Percentiles rank a stretch among this genome's conserved stretches.
Conservation (phyloP, 2,113 vertebrate genomes). For the Planiliza haematocheilus region DNA sequence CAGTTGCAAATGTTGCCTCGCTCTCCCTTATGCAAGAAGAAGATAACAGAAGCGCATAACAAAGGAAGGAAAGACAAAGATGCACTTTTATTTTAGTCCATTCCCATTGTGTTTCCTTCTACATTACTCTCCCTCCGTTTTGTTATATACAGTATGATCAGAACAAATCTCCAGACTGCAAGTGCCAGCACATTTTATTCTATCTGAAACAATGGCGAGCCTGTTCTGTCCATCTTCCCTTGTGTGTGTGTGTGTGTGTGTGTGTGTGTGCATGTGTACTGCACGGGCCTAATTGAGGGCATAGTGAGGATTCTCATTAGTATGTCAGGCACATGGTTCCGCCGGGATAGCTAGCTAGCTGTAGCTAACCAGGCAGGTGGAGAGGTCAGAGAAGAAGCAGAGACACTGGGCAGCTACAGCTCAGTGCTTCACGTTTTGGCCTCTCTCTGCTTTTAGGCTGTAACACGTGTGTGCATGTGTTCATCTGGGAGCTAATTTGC, state of each 20-base stretch:
- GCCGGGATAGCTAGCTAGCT: slow-evolving; percentile 47
- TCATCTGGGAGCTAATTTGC: slow-evolving; percentile 49
- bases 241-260: slow-evolving; percentile 36
- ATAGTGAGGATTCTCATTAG: slow-evolving; percentile 67
- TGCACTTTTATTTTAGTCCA: slow-evolving; percentile 51
- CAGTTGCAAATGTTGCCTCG: slow-evolving; percentile 56
- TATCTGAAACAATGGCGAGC: slow-evolving; percentile 51
- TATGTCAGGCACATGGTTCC: slow-evolving; percentile 66
- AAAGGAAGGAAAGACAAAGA: slow-evolving; percentile 53
- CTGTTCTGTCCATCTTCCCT: slow-evolving; percentile 33
- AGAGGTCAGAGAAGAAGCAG: slow-evolving; percentile 56
- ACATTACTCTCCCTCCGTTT: slow-evolving; percentile 40
- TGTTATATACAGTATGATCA: slow-evolving; percentile 38
- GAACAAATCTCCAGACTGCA: slow-evolving; percentile 49
- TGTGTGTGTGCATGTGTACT: neutral
- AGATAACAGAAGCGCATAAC: slow-evolving; percentile 37
- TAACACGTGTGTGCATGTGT: neutral
- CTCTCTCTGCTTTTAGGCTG: neutral
- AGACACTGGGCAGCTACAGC: slow-evolving; percentile 32
- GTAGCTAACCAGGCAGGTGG: slow-evolving; percentile 64
- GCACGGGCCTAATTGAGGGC: slow-evolving; percentile 59
- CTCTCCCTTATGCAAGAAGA: slow-evolving; percentile 31
- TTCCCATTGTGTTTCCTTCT: slow-evolving; percentile 53
- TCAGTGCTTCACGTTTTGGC: slow-evolving; percentile 4
- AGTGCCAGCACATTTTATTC: slow-evolving; percentile 48